These are phyloP conservation scores for Oreohelix idahoensis DNA, from an alignment of 1,140 invertebrate genomes.

Conservation along the genomic window DNA sequence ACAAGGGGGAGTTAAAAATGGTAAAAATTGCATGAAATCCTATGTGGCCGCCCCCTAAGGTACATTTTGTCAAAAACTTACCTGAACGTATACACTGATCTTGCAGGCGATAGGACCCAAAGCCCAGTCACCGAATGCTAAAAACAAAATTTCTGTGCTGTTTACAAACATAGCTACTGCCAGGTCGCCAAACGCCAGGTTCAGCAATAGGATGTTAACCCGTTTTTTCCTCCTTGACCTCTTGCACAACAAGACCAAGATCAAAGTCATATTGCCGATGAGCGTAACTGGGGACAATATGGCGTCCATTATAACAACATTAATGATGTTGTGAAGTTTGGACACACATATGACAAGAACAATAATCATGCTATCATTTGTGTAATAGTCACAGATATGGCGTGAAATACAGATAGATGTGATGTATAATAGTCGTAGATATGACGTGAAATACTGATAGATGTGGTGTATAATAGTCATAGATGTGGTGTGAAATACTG, in stretches of 20 bases:
- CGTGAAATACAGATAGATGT: background rate
- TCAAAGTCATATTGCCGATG: conserved; percentile 66
- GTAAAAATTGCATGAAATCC: too few relatives aligned
- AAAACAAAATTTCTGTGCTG: conserved; percentile 73
- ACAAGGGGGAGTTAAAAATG: too few relatives aligned
- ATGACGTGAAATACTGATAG: too few relatives aligned
- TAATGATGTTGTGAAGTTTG: background rate
- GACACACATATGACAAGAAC: background rate
- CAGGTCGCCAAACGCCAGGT: conserved; percentile 74
- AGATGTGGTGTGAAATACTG: too few relatives aligned
- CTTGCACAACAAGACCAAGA: conserved; percentile 61
- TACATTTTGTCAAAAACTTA: too few relatives aligned
- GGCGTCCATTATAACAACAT: too few relatives aligned
- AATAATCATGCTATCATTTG: background rate
- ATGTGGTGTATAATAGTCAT: too few relatives aligned
- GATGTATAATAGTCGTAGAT: background rate
- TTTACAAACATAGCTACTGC: conserved; percentile 74
- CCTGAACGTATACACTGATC: conserved; percentile 70
- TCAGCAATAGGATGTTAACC: conserved; percentile 71
- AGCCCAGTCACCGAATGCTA: conserved; percentile 74
- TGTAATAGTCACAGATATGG: background rate
- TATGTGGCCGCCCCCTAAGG: too few relatives aligned
- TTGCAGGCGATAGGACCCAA: conserved; percentile 73
- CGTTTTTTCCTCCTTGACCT: conserved; percentile 60
- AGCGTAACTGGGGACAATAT: conserved; percentile 47